phyloP scores from a whole-genome alignment of 2,113 vertebrate genomes.

The Shinisaurus crocodilurus region DNA sequence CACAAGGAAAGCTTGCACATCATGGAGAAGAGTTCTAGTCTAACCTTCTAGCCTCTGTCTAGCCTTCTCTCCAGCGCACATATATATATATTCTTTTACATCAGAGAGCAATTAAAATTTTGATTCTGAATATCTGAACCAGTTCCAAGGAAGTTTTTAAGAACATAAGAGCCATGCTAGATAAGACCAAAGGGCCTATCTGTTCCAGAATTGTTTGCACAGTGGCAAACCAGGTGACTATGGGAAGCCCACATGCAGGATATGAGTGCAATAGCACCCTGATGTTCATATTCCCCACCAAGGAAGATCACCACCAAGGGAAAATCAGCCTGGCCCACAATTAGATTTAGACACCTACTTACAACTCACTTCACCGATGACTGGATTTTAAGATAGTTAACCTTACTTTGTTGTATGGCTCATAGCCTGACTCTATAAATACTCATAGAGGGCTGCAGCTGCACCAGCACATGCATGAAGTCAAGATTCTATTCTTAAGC shows the following conservation, averaged over 20 bases:
- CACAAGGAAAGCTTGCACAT: neutral
- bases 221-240: no score
- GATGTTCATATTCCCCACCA: no score
- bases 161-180: no score
- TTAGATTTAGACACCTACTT: no score
- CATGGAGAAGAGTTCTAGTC: neutral
- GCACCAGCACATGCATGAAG: neutral
- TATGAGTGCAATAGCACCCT: no score
- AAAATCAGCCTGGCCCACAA: no score
- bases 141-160: neutral
- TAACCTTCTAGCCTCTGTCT: neutral
- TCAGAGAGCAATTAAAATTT: neutral
- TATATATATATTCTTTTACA: no score
- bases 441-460: neutral
- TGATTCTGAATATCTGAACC: neutral
- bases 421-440: neutral
- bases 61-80: no score
- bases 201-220: no score
- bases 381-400: neutral
- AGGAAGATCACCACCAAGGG: neutral
- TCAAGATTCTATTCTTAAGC: neutral
- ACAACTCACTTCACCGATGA: neutral
- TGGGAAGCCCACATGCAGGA: no score
- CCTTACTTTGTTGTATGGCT: neutral
- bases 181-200: no score